phyloP scores from a whole-genome alignment of 2,797 vertebrate genomes.

The Gouania willdenowi region DNA sequence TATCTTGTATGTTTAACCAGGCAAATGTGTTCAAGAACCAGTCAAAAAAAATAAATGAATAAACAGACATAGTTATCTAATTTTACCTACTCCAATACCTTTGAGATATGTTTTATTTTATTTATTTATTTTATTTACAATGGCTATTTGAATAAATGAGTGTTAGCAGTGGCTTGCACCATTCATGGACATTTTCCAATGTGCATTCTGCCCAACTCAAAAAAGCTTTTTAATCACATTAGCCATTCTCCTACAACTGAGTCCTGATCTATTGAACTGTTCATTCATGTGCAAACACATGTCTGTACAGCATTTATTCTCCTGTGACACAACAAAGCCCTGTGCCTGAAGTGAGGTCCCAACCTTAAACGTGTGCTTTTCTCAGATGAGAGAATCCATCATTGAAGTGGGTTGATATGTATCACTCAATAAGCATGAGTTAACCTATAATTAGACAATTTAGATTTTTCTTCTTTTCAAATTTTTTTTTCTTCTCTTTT shows the following conservation, averaged over 20 bases:
- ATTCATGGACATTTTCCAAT: conserved; percentile 10
- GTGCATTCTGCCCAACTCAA: conserved; percentile 23
- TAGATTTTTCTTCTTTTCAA: conserved; percentile 10
- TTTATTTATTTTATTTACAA: too few species aligned
- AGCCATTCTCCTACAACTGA: conserved; percentile 10
- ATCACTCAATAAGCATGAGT: too few species aligned
- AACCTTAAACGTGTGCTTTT: conserved; percentile 6
- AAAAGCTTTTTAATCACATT: conserved; percentile 23
- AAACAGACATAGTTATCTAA: too few species aligned
- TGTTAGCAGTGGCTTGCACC: too few species aligned
- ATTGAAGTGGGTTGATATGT: neutral
- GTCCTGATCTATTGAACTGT: conserved; percentile 13
- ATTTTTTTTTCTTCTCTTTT: conserved; percentile 1
- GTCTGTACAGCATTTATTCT: too few species aligned
- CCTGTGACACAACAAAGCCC: neutral
- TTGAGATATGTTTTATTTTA: too few species aligned
- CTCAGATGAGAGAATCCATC: conserved; percentile 1
- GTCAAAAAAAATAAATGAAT: too few species aligned
- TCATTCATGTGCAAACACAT: conserved; percentile 8
- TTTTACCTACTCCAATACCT: too few species aligned
- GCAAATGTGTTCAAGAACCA: too few species aligned
- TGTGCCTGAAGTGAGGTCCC: neutral
- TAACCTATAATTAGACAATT: conserved; percentile 17
- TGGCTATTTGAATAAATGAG: too few species aligned
- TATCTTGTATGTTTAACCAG: too few species aligned